These are phyloP conservation scores for Proteles cristata DNA, from an alignment of 2,113 vertebrate species.

Conservation along the genomic window DNA sequence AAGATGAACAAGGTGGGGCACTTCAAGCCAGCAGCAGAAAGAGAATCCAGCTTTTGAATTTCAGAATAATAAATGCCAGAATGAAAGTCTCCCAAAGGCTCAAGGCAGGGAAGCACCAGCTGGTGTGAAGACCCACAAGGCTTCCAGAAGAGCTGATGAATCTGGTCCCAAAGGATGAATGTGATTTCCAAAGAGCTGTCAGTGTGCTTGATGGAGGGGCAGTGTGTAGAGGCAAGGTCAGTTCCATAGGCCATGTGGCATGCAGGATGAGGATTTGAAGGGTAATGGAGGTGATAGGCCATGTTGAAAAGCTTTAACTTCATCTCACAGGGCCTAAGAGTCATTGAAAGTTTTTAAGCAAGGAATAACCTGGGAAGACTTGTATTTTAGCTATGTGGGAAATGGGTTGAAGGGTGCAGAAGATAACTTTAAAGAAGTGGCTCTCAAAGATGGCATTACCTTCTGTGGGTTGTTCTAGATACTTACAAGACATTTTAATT, in stretches of 20 bases:
- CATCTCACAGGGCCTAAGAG: background rate
- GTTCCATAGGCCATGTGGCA: background rate
- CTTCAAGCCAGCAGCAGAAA: background rate
- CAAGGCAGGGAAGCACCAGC: background rate
- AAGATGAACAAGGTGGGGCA: background rate
- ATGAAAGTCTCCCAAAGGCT: background rate
- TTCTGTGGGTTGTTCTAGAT: background rate
- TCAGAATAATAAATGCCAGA: background rate
- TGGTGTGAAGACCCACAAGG: background rate
- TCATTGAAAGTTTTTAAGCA: background rate
- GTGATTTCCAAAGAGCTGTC: background rate
- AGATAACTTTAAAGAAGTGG: background rate
- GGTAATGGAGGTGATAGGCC: background rate
- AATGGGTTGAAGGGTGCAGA: background rate
- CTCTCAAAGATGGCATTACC: background rate
- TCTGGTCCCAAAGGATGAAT: background rate
- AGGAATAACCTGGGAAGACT: background rate
- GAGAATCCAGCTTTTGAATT: background rate
- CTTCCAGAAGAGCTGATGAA: background rate
- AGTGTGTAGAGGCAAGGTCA: no score
- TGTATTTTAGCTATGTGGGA: background rate
- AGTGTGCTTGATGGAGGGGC: background rate
- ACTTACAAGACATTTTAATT: background rate
- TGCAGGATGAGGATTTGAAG: background rate
- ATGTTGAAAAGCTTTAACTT: background rate